Conservation (phyloP, 1,140 invertebrate species). For the Zaprionus nigranus region DNA sequence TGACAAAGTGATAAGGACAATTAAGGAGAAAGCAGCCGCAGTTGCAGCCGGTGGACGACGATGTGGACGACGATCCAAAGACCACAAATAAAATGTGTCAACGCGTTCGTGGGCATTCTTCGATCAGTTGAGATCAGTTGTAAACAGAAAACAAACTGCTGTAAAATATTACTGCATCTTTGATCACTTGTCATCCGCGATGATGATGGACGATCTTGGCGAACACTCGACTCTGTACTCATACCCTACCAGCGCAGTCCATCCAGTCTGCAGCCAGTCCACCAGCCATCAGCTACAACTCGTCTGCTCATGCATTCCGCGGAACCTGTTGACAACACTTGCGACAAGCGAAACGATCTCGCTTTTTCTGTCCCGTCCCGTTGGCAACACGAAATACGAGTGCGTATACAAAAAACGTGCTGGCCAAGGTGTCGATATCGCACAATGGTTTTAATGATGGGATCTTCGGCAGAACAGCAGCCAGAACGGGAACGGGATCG, state of each 20-base stretch:
- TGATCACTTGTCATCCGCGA: slow-evolving; percentile 79
- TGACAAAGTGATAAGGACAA: slow-evolving; percentile 81
- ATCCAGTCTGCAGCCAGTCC: slow-evolving; percentile 14
- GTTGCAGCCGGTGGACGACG: background rate
- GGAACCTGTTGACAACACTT: slow-evolving; percentile 81
- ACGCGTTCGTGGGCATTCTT: slow-evolving; percentile 24
- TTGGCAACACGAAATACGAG: slow-evolving; percentile 37
- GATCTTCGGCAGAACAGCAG: slow-evolving; percentile 48
- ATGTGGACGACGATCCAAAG: background rate
- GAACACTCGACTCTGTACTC: background rate
- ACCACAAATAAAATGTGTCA: slow-evolving; percentile 53
- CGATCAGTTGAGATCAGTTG: slow-evolving; percentile 60
- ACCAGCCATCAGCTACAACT: slow-evolving; percentile 2
- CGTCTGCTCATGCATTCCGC: slow-evolving; percentile 56
- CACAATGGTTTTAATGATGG: slow-evolving; percentile 83
- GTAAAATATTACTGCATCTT: slow-evolving; percentile 82
- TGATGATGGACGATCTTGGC: slow-evolving; percentile 73
- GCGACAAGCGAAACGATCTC: slow-evolving; percentile 82
- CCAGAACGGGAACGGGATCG: slow-evolving; percentile 3
- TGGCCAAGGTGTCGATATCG: slow-evolving; percentile 78
- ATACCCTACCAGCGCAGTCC: background rate
- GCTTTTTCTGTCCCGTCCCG: slow-evolving; percentile 57
- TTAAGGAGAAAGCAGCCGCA: slow-evolving; percentile 76
- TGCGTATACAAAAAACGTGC: slow-evolving; percentile 43
- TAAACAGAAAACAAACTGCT: slow-evolving; percentile 69